Percentiles rank a stretch among this genome's conserved stretches.
These are phyloP conservation scores for Myopa tessellatipennis DNA, from an alignment of 2,888 invertebrate genomes.

Conservation along the genomic window DNA sequence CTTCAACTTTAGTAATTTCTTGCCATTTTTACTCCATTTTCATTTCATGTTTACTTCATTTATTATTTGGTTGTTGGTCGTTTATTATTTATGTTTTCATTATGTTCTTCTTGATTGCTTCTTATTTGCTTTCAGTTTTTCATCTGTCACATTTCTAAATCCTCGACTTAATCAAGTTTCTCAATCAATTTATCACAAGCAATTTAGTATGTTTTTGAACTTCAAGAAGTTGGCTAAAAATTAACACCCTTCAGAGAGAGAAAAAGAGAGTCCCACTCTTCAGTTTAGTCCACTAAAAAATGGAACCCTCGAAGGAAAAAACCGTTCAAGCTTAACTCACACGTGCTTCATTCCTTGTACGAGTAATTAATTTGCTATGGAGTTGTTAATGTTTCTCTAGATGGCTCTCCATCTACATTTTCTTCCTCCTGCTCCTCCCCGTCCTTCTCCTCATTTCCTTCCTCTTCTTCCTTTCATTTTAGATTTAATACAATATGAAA, in stretches of 20 bases:
- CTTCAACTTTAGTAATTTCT: no score
- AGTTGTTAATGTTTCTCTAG: neutral
- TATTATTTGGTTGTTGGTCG: no score
- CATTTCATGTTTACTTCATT: no score
- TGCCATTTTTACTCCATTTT: no score
- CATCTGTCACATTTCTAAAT: no score
- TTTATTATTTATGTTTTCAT: neutral
- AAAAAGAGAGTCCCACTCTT: neutral
- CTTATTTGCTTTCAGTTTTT: no score
- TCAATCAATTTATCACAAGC: conserved; percentile 32
- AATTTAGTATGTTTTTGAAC: neutral
- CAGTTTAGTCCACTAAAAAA: neutral
- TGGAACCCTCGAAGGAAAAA: no score
- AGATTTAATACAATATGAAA: neutral
- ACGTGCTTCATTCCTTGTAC: neutral
- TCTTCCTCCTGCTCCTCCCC: neutral
- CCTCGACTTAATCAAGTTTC: conserved; percentile 31
- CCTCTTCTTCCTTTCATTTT: neutral
- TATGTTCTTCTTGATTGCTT: neutral
- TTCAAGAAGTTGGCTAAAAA: conserved; percentile 17
- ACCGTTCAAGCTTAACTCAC: conserved; percentile 1
- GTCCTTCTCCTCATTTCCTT: neutral
- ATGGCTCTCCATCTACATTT: neutral
- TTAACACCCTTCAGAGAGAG: conserved; percentile 28
- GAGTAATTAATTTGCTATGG: neutral